Evolutionary conservation across 2,888 invertebrate genomes (phyloP).

Genomic region (Spisula solida): DNA sequence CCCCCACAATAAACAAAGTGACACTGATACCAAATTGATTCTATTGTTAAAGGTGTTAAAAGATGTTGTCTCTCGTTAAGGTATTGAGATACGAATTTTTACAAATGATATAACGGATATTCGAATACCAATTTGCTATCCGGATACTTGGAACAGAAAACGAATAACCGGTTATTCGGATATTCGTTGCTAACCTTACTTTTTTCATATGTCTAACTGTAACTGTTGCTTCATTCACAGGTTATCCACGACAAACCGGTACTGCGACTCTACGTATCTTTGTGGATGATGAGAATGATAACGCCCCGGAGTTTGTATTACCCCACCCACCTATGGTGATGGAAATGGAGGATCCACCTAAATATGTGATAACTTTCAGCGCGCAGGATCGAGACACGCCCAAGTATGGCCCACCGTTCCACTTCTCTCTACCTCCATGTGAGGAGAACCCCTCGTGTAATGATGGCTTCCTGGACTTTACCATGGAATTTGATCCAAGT

Average conservation of each 20-base stretch:
- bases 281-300: constrained; percentile 98
- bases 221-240: constrained; percentile 59
- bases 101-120: too few relatives aligned
- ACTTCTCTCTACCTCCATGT: constrained; percentile 88
- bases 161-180: too few relatives aligned
- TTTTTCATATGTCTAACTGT: too few relatives aligned
- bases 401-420: constrained; percentile 91
- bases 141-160: too few relatives aligned
- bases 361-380: constrained; percentile 75
- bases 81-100: too few relatives aligned
- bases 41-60: too few relatives aligned
- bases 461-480: constrained; percentile 89
- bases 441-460: constrained; percentile 92
- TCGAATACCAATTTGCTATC: too few relatives aligned
- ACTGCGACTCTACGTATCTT: constrained; percentile 98
- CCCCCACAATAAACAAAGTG: too few relatives aligned
- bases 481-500: constrained; percentile 98
- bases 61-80: too few relatives aligned
- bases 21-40: too few relatives aligned
- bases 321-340: constrained; percentile 87
- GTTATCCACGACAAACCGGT: constrained; percentile 88
- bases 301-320: constrained; percentile 95
- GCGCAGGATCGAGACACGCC: constrained; percentile 85
- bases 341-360: constrained; percentile 70
- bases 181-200: too few relatives aligned